Conservation (phyloP, 2,797 vertebrate species). For the Clamator glandarius region DNA sequence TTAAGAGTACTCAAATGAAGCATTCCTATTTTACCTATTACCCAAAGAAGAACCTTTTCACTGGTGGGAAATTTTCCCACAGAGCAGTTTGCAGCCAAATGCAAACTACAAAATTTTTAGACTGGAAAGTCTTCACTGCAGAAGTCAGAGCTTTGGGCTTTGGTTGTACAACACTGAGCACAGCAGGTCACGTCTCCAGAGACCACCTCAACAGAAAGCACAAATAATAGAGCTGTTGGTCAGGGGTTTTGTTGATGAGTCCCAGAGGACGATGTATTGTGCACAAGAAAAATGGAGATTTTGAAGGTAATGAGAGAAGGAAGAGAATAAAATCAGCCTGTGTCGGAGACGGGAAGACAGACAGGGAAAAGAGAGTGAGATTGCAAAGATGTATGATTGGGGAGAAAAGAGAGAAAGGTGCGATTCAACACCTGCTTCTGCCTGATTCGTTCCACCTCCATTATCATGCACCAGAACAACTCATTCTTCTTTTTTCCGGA, state of each 20-base stretch:
- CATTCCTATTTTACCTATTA: constrained; percentile 56
- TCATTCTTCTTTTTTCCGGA: constrained; percentile 21
- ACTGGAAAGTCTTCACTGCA: not conserved
- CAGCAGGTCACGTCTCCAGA: constrained; percentile 1
- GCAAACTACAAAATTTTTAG: not conserved
- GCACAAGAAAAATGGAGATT: not conserved
- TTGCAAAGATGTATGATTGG: constrained; percentile 26
- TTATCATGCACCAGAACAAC: constrained; percentile 46
- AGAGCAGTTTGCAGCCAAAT: constrained; percentile 17
- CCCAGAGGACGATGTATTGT: not conserved
- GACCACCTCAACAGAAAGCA: not conserved
- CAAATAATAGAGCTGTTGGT: constrained; percentile 6
- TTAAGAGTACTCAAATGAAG: constrained; percentile 25
- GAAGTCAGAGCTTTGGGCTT: not conserved
- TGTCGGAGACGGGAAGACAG: not conserved
- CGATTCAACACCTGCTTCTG: constrained; percentile 9
- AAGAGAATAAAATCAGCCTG: not conserved
- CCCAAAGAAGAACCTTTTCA: constrained; percentile 30
- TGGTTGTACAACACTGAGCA: not conserved
- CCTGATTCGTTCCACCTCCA: constrained; percentile 24
- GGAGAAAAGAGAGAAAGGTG: not conserved
- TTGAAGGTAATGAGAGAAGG: not conserved
- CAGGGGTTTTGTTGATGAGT: not conserved
- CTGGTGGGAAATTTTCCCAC: not conserved
- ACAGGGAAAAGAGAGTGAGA: constrained; percentile 34